phyloP scores from a whole-genome alignment of 2,113 vertebrate genomes.

The Anguilla rostrata region DNA sequence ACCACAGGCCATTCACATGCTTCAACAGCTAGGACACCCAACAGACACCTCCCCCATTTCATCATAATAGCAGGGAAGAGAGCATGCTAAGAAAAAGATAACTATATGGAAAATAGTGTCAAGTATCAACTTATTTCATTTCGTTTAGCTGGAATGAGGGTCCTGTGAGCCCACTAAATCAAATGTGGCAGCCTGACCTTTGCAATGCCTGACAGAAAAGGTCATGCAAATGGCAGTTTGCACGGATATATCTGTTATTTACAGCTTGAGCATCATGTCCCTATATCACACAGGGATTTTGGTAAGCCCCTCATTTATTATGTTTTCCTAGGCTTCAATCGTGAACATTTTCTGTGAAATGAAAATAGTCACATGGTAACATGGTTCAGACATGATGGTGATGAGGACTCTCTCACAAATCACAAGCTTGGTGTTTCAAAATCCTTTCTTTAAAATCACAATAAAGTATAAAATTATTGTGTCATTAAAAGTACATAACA shows the following conservation, averaged over 20 bases:
- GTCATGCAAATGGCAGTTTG: constrained; percentile 25
- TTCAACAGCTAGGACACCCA: not conserved
- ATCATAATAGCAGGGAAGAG: not conserved
- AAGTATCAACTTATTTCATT: constrained; percentile 35
- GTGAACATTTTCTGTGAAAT: not conserved
- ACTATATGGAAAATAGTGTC: constrained; percentile 24
- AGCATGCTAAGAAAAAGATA: not conserved
- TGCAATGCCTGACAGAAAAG: constrained; percentile 38
- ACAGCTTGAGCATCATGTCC: not conserved
- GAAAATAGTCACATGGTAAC: not conserved
- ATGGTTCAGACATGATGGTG: too few species aligned
- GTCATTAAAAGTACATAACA: too few species aligned
- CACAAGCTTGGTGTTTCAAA: not conserved
- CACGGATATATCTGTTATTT: constrained; percentile 25
- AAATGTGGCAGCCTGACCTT: constrained; percentile 42
- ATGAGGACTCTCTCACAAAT: too few species aligned
- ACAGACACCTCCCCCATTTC: not conserved
- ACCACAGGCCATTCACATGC: too few species aligned
- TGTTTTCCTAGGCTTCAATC: not conserved
- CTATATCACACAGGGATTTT: not conserved
- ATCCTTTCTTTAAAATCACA: not conserved
- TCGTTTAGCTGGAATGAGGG: constrained; percentile 32
- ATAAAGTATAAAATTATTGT: too few species aligned
- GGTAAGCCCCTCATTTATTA: constrained; percentile 1
- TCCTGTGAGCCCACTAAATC: constrained; percentile 34